A percentile compares a stretch with the other conserved stretches of the same genome.
Conservation (phyloP, 2,888 invertebrate species). For the Antheraea assamensis region DNA sequence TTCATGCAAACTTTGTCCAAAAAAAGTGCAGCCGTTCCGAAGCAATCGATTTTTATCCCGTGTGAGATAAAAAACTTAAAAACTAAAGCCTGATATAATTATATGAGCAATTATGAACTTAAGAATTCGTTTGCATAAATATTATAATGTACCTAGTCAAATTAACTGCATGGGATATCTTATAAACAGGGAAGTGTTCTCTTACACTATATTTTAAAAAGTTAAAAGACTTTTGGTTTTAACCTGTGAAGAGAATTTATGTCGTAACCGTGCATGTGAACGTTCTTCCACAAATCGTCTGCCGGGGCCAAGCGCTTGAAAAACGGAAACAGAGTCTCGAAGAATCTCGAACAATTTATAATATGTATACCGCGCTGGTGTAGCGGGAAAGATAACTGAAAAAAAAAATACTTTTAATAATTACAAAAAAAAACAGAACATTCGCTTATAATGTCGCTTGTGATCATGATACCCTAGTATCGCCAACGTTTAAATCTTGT, state of each 20-base stretch:
- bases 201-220: neutral
- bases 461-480: conserved; percentile 8
- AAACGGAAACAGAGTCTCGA: conserved; percentile 87
- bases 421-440: neutral
- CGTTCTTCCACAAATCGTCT: conserved; percentile 81
- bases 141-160: neutral
- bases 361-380: conserved; percentile 88
- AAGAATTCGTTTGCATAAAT: neutral
- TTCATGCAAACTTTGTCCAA: too few species aligned
- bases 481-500: neutral
- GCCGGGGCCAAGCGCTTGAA: conserved; percentile 88
- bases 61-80: neutral
- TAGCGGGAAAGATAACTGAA: conserved; percentile 86
- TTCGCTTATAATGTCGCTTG: neutral
- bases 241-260: conserved; percentile 62
- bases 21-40: too few species aligned
- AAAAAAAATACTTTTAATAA: conserved; percentile 25
- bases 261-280: conserved; percentile 69
- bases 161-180: neutral
- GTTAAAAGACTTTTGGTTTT: too few species aligned
- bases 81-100: neutral
- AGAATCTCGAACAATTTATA: conserved; percentile 89
- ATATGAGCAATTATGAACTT: neutral
- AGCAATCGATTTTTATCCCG: too few species aligned
- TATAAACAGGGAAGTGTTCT: too few species aligned